Evolutionary conservation across 1,140 invertebrate genomes (phyloP).

Genomic region (Trachymyrmex cornetzi): DNA sequence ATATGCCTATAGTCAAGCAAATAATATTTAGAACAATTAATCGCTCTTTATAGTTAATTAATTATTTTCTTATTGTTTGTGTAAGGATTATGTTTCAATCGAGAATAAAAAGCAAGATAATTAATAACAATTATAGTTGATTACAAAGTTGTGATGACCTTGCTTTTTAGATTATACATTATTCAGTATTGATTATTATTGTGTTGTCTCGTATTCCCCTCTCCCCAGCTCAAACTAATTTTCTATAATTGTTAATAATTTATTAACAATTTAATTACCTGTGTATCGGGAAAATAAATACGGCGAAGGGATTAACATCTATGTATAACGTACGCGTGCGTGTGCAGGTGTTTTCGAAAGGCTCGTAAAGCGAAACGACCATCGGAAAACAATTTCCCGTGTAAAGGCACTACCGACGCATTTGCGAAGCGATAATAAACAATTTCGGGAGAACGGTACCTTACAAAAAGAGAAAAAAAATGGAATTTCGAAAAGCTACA

Average conservation of each 20-base stretch:
- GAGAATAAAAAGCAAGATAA: background rate
- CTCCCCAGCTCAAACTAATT: constrained; percentile 8
- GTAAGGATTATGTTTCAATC: background rate
- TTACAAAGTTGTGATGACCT: background rate
- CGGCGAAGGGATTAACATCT: constrained; percentile 22
- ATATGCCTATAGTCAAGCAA: constrained; percentile 49
- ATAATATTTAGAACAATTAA: background rate
- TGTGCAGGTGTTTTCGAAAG: constrained; percentile 47
- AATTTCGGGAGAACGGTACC: background rate
- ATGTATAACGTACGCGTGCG: background rate
- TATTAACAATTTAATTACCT: constrained; percentile 12
- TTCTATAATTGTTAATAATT: constrained; percentile 33
- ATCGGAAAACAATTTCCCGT: constrained; percentile 34
- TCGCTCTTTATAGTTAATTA: background rate
- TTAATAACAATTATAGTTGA: background rate
- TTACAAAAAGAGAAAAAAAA: background rate
- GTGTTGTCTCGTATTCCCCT: background rate
- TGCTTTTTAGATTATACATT: background rate
- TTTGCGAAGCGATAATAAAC: constrained; percentile 38
- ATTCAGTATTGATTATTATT: constrained; percentile 32
- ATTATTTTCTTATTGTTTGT: background rate
- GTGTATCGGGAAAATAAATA: constrained; percentile 19
- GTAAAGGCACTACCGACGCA: constrained; percentile 13
- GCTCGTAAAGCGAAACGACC: constrained; percentile 49
- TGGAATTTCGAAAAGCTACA: constrained; percentile 22